These are phyloP conservation scores for Rhincodon typus DNA, from an alignment of 2,797 vertebrate genomes.

Conservation along the genomic window DNA sequence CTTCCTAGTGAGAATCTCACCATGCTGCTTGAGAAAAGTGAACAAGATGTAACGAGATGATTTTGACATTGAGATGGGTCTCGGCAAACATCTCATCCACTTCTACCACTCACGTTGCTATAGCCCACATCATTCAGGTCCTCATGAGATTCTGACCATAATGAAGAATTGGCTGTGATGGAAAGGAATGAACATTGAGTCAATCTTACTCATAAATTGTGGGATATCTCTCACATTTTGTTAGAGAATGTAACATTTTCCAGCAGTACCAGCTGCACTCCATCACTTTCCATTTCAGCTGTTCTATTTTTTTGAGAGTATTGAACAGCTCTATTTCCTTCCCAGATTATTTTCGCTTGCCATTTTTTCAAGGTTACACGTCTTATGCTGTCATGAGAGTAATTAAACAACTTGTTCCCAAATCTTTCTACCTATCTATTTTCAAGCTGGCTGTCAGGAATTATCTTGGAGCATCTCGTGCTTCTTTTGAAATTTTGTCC, in stretches of 20 bases:
- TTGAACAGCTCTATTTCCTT: neutral
- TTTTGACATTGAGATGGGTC: no score
- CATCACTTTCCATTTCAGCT: neutral
- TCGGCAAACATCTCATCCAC: no score
- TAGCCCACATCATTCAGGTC: no score
- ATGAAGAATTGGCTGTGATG: neutral
- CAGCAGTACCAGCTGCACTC: neutral
- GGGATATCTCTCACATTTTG: neutral
- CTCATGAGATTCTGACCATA: no score
- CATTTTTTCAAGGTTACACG: neutral
- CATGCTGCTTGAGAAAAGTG: no score
- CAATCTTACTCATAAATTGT: neutral
- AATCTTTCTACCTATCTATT: neutral
- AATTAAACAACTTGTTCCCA: neutral
- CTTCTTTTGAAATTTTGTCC: neutral
- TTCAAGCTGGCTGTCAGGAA: neutral
- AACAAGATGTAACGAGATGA: no score
- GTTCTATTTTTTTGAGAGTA: neutral
- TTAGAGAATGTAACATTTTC: neutral
- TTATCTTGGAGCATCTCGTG: neutral
- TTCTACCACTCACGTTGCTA: no score
- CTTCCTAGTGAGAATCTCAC: no score
- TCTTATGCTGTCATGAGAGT: neutral
- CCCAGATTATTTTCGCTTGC: neutral
- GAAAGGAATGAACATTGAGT: neutral